Evolutionary conservation across 2,888 invertebrate genomes (phyloP).

Genomic region (Mechanitis mazaeus): DNA sequence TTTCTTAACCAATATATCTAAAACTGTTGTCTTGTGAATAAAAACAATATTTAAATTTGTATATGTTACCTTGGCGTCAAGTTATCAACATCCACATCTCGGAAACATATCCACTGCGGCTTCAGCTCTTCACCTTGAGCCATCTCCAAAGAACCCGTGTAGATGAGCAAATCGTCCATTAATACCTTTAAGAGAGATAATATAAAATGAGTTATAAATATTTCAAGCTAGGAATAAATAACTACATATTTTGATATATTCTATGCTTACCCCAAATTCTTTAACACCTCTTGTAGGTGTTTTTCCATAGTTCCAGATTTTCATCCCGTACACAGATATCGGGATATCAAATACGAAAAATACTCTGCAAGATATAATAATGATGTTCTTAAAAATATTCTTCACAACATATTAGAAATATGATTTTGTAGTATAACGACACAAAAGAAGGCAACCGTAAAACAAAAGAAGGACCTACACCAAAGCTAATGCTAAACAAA

Average conservation of each 20-base stretch:
- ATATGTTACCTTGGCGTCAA: constrained; percentile 51
- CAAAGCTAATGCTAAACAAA: no score
- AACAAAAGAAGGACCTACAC: no score
- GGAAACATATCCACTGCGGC: constrained; percentile 64
- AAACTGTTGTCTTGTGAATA: no score
- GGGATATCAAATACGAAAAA: constrained; percentile 88
- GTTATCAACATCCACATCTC: constrained; percentile 51
- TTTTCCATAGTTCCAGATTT: constrained; percentile 91
- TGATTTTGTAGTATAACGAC: no score
- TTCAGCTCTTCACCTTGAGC: constrained; percentile 51
- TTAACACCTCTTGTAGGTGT: constrained; percentile 85
- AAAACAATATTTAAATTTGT: not conserved
- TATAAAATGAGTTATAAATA: not conserved
- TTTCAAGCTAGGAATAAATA: not conserved
- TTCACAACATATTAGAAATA: no score
- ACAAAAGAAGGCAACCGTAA: no score
- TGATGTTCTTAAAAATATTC: not conserved
- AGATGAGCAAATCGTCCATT: constrained; percentile 87
- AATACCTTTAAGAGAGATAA: constrained; percentile 75
- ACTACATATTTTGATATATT: not conserved
- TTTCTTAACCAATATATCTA: no score
- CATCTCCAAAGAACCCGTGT: constrained; percentile 81
- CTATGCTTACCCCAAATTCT: constrained; percentile 84
- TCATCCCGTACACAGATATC: constrained; percentile 83
- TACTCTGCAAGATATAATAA: constrained; percentile 70